These are phyloP conservation scores for Adela reaumurella DNA, from an alignment of 2,888 invertebrate genomes.

Conservation along the genomic window DNA sequence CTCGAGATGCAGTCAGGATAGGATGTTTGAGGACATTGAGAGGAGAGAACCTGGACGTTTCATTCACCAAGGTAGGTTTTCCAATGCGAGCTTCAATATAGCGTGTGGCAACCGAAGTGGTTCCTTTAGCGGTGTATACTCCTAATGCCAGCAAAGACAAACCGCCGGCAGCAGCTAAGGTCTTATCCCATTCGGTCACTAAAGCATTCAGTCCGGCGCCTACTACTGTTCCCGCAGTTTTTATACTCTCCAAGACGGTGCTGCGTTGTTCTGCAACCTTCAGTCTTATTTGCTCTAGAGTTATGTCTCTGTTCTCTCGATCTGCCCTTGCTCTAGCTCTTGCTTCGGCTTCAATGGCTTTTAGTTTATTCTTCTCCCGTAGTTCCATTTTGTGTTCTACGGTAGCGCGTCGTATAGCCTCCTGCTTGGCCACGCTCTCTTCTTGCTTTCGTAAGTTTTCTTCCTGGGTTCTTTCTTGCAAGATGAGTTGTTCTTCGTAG, in stretches of 20 bases:
- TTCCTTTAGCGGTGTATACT: conserved; percentile 91
- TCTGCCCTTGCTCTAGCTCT: conserved; percentile 87
- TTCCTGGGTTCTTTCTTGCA: conserved; percentile 90
- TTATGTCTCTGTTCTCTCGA: conserved; percentile 94
- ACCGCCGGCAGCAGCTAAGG: conserved; percentile 89
- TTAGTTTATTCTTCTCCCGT: conserved; percentile 88
- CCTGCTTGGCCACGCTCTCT: conserved; percentile 96
- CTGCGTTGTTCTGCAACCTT: conserved; percentile 89
- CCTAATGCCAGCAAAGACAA: conserved; percentile 90
- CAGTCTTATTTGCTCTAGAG: conserved; percentile 87
- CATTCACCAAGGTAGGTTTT: conserved; percentile 89
- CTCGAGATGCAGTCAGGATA: conserved; percentile 65
- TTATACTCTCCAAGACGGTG: conserved; percentile 94
- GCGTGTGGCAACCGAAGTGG: conserved; percentile 82
- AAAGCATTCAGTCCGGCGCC: conserved; percentile 91
- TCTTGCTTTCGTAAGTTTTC: conserved; percentile 92
- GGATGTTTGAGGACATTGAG: conserved; percentile 88
- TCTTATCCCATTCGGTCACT: conserved; percentile 94
- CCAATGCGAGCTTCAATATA: conserved; percentile 91
- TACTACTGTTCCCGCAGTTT: conserved; percentile 88
- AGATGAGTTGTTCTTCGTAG: conserved; percentile 88
- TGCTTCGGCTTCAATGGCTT: conserved; percentile 87
- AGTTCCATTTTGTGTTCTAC: conserved; percentile 95
- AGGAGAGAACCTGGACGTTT: conserved; percentile 89
- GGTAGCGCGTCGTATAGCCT: conserved; percentile 88